Evolutionary conservation across 2,888 invertebrate genomes (phyloP).

Genomic region (Agelastica alni): DNA sequence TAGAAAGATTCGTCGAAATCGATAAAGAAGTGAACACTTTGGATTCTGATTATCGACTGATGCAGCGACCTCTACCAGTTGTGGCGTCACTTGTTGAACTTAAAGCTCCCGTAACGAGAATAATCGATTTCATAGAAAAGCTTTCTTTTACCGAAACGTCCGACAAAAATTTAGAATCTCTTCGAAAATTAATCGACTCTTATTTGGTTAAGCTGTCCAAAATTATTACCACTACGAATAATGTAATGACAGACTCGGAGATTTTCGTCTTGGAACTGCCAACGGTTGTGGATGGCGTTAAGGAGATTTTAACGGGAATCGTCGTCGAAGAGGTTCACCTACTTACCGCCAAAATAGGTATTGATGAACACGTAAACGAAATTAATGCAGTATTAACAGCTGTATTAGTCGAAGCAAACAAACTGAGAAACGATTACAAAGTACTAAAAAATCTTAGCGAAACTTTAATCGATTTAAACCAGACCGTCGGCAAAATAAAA

Average conservation of each 20-base stretch:
- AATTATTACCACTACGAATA: constrained; percentile 31
- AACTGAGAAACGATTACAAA: constrained; percentile 39
- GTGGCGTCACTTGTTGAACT: constrained; percentile 17
- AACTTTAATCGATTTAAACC: constrained; percentile 21
- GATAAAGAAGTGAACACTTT: constrained; percentile 25
- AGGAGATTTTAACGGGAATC: constrained; percentile 24
- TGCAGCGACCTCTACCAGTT: constrained; percentile 22
- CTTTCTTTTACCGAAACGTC: neutral
- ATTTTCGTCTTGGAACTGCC: constrained; percentile 37
- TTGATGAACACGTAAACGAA: constrained; percentile 14
- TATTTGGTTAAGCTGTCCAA: constrained; percentile 30
- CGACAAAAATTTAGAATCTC: constrained; percentile 20
- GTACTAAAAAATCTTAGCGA: constrained; percentile 30
- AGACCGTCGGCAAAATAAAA: neutral
- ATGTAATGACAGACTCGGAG: constrained; percentile 33
- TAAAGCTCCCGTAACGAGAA: constrained; percentile 18
- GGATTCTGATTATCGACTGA: constrained; percentile 20
- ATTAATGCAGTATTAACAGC: constrained; percentile 9
- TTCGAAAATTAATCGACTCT: constrained; percentile 20
- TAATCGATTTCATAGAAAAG: constrained; percentile 21
- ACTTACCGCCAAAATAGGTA: constrained; percentile 23
- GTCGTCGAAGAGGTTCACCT: constrained; percentile 28
- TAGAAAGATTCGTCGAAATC: neutral
- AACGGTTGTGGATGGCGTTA: constrained; percentile 26
- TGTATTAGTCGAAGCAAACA: constrained; percentile 35